Base-by-base conservation (phyloP, 1,140 invertebrate genomes). In the Spodoptera frugiperda region DNA sequence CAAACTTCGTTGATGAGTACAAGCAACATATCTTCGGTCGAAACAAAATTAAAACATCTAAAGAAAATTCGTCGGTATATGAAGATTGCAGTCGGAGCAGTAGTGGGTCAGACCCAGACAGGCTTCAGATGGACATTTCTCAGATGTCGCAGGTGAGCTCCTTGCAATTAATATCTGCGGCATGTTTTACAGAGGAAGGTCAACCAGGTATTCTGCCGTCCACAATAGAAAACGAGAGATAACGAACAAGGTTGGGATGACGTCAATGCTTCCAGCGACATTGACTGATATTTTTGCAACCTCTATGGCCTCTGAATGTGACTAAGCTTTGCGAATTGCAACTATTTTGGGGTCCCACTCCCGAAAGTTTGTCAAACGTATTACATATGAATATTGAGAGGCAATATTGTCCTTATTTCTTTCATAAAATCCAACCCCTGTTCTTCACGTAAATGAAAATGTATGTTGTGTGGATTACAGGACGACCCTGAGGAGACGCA, bases 81-180 rank as follows among this genome's bases (percentile, higher is more conserved):
- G 94, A 94, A 71, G 93, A 94, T 12, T 93, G 91, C 84, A 94
- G 93, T 78, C 93, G 92, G 67, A 94, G 94, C 82, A 94, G 93
- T 85, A 94, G 93, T 72, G 93, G 91, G 4, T 94, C 94, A 1
- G 94, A 94, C 79, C 94, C 94, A 1, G 94, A 94, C 73, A 84
- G 94, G 72, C 84, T 94, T 75, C 94, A 94, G 76, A 94, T 94
- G 94, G 94, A 94, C 82, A 94, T 94, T 79, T 93, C 93, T 15
- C 93, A 94, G 84, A 90, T 94, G 85, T 93, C 90, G 67, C 91
- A 94, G 91, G 92, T 94, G 75, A 48, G 73, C 70, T 17, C 48
- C 46, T 67, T 63, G 10, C 21, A 49, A 59, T 54, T 51, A 49
- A 70, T 70, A 44, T 48, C 63, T 46, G 53, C 39, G 57, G 51